Evolutionary conservation across 2,113 vertebrate genomes (phyloP), one percentile per base, ranked within the genome.

Genomic region (Malurus alboscapulatus): DNA sequence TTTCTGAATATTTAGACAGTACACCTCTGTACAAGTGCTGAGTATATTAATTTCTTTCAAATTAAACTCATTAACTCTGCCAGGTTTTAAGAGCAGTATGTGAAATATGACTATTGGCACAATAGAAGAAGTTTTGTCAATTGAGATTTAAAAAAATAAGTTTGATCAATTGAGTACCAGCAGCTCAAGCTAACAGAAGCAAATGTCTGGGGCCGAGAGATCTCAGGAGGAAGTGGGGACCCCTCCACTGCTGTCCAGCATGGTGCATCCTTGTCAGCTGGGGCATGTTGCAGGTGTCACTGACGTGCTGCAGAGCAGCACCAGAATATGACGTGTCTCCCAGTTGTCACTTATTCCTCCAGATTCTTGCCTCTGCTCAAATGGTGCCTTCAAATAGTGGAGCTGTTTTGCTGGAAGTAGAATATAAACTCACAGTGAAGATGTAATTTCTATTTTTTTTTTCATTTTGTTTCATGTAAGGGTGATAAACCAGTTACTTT

Each of bases 261-360:
- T 32, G 61, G 50, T 63, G 78, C 2, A 1, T 92, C 79, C 53
- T 27, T 81, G 6, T 67, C 88, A 71, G 67, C 32, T 75, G 78
- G 40, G 72, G 27, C 54, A 40, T 2, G 2, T 38, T 11, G 1
- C 22, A 74, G 26, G 61, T 85, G 89, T 67, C 40, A 27, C 34
- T 85, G 92, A 81, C 38, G 29, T n/a, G 55, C 32, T 95, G 72
- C 91, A 91, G 87, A 63, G 30, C 80, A 57, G 51, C 53, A 14
- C 17, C 61, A 55, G 55, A 63, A 36, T 48, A 66, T 65, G 62
- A 42, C 21, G 3, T 26, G 13, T 81, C 34, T 88, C 91, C 83
- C n/a, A 47, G 55, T 30, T 87, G 59, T 61, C 34, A 34, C n/a
- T 75, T 61, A 57, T 12, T 78, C 66, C 14, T 65, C 40, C 57